phyloP scores from a whole-genome alignment of 2,888 invertebrate genomes.

The Eupithecia tripunctaria region DNA sequence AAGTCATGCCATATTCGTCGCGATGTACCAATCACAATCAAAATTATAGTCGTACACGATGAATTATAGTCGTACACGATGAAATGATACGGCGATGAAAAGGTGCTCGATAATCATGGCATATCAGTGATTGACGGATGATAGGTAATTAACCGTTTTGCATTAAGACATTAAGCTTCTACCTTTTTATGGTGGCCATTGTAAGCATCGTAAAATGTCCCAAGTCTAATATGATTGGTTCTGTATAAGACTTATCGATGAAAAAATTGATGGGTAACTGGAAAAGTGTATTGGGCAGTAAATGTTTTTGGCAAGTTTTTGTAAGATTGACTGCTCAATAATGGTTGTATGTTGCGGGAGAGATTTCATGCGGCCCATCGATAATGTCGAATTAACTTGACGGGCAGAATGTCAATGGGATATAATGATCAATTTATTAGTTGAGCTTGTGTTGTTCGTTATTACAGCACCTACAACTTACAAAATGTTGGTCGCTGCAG shows the following conservation, averaged over 20 bases:
- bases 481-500: too few relatives aligned
- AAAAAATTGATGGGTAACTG: slow-evolving; percentile 42
- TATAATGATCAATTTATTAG: slow-evolving; percentile 13
- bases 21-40: slow-evolving; percentile 47
- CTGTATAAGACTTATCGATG: slow-evolving; percentile 36
- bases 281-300: slow-evolving; percentile 34
- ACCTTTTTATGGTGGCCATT: slow-evolving; percentile 52
- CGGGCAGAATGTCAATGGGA: slow-evolving; percentile 29
- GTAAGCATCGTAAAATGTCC: slow-evolving; percentile 58
- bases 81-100: slow-evolving; percentile 31
- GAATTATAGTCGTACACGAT: slow-evolving; percentile 28
- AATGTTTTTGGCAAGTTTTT: slow-evolving; percentile 36
- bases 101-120: slow-evolving; percentile 32
- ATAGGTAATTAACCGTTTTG: slow-evolving; percentile 54
- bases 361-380: slow-evolving; percentile 36
- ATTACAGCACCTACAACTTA: background rate
- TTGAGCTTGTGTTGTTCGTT: background rate
- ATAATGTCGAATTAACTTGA: slow-evolving; percentile 24
- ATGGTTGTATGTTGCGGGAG: slow-evolving; percentile 32
- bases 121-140: slow-evolving; percentile 41
- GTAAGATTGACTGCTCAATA: slow-evolving; percentile 44
- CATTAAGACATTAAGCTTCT: slow-evolving; percentile 70
- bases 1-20: slow-evolving; percentile 59
- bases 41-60: slow-evolving; percentile 31
- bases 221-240: slow-evolving; percentile 66